These are phyloP conservation scores for Merodon equestris DNA, from an alignment of 2,888 invertebrate genomes.

Conservation along the genomic window DNA sequence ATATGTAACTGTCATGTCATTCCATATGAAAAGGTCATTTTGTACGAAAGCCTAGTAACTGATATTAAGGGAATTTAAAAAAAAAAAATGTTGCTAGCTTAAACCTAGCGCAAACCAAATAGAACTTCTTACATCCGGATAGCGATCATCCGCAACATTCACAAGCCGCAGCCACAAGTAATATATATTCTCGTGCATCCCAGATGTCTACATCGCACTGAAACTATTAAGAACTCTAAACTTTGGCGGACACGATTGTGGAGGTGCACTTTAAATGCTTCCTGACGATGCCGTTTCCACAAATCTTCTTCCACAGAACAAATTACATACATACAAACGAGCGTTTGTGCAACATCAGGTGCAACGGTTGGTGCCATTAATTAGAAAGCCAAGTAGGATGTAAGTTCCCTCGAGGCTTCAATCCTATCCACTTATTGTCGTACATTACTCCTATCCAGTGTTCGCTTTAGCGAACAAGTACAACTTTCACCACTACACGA, in stretches of 20 bases:
- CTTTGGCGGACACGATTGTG: slow-evolving; percentile 21
- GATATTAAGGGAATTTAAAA: no score
- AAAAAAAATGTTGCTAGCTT: no score
- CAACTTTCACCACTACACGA: slow-evolving; percentile 33
- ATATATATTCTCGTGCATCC: slow-evolving; percentile 8
- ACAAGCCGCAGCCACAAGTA: not conserved
- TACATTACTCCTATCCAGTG: slow-evolving; percentile 61
- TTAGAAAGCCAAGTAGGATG: slow-evolving; percentile 68
- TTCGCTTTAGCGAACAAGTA: slow-evolving; percentile 24
- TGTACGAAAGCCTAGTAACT: no score
- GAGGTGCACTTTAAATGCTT: slow-evolving; percentile 55
- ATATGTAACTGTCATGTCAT: no score
- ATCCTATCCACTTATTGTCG: slow-evolving; percentile 68
- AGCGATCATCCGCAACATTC: not conserved
- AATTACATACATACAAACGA: slow-evolving; percentile 61
- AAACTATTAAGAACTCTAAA: slow-evolving; percentile 65
- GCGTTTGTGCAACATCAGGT: slow-evolving; percentile 67
- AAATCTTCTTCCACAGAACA: slow-evolving; percentile 64
- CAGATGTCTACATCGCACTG: slow-evolving; percentile 52
- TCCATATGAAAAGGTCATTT: no score
- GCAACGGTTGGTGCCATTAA: slow-evolving; percentile 68
- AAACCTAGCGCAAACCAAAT: no score
- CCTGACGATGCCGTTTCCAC: slow-evolving; percentile 67
- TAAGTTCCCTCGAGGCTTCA: slow-evolving; percentile 68
- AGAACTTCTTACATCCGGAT: not conserved